Conservation (phyloP, 2,888 invertebrate genomes). For the Melanotus villosus region DNA sequence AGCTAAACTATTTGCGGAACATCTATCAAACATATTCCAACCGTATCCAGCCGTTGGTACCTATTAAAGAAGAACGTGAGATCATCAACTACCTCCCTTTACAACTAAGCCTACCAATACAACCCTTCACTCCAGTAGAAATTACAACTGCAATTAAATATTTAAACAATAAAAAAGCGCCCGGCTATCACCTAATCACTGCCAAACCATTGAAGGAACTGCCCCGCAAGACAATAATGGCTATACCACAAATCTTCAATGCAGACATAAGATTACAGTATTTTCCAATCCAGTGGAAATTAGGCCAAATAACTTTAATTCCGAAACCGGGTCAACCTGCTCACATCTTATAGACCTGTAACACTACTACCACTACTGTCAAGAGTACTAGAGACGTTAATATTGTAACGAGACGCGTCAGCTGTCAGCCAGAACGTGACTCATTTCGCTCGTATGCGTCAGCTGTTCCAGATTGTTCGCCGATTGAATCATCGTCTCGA, state of each 20-base stretch:
- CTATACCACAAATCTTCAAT: conserved; percentile 10
- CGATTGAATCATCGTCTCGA: too few relatives aligned
- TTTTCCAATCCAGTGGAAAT: conserved; percentile 18
- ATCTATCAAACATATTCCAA: neutral
- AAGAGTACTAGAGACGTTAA: conserved; percentile 15
- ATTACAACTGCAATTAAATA: conserved; percentile 20
- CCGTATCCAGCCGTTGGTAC: neutral
- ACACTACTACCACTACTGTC: conserved; percentile 18
- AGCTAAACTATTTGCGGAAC: neutral
- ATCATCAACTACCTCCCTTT: neutral
- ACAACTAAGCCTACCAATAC: conserved; percentile 26
- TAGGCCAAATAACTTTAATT: conserved; percentile 6
- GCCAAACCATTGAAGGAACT: conserved; percentile 18
- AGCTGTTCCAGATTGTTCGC: too few relatives aligned
- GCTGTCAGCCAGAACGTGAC: too few relatives aligned
- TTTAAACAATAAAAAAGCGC: conserved; percentile 23
- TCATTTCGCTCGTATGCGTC: too few relatives aligned
- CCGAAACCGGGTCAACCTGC: conserved; percentile 4
- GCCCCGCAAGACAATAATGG: conserved; percentile 15
- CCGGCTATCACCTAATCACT: conserved; percentile 17
- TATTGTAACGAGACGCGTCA: neutral
- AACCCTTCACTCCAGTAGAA: conserved; percentile 18
- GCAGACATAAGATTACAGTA: conserved; percentile 22
- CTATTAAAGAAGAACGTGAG: neutral
- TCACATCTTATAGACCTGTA: conserved; percentile 13